Evolutionary conservation across 37 sponge, comb jelly and placozoan species (phyloP), one percentile per base, ranked within the genome.

Genomic region (Halichondria panicea): DNA sequence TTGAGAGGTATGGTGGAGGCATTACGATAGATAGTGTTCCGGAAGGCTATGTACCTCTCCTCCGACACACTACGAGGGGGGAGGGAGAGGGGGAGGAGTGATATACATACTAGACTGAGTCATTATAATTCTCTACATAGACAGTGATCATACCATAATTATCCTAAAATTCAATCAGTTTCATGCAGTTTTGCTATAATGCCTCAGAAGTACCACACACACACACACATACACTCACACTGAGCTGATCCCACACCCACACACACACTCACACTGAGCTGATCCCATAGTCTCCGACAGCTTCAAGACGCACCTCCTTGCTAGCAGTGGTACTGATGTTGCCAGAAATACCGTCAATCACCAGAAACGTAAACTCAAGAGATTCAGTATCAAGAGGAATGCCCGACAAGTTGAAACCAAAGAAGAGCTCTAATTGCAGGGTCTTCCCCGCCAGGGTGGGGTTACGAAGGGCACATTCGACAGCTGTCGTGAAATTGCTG

Each of bases 321-420:
- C 6, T 27, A 8, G 12, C 27, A 7, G 25, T 27, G n/a, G 60
- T 27, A 8, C 19, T n/a, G 25, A n/a, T 58, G 12, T 7, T 21
- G 6, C n/a, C 25, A 58, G 37, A 56, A 13, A 22, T 42, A 25
- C 57, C 73, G 38, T 55, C 56, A 18, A 46, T 40, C 2, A 56
- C 40, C 2, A 28, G 4, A 48, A 72, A 55, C 22, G 7, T 2
- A 1, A 72, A 40, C n/a, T 72, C 73, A 13, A 55, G 4, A 4
- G 36, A 18, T 37, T 32, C 36, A 25, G 19, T 3, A 2, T 19
- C 33, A 33, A 75, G 50, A 31, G 59, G 48, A 19, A n/a, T 24
- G 21, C 50, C 54, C 2, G 63, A 44, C 48, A 39, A 18, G 41
- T 63, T 76, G 55, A 76, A 50, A n/a, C 39, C 28, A 36, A 76